phyloP scores from a whole-genome alignment of 2,113 vertebrate species.

The Empidonax traillii region DNA sequence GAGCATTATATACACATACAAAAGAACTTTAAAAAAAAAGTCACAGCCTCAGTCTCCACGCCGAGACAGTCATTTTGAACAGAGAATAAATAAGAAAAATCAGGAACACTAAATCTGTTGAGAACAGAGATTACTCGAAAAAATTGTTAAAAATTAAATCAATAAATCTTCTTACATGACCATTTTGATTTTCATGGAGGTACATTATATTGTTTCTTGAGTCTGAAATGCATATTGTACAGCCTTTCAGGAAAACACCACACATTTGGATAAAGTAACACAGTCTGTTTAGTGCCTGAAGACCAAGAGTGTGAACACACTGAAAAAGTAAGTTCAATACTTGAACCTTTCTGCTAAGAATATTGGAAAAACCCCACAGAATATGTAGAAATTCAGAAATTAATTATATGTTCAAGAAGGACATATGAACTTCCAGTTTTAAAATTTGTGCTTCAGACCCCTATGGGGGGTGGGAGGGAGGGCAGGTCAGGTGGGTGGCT shows the following conservation, averaged over 20 bases:
- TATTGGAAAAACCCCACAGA: background rate
- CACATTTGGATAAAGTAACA: background rate
- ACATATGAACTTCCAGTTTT: background rate
- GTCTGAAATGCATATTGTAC: background rate
- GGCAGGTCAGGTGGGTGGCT: background rate
- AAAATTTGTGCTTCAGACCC: background rate
- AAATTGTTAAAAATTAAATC: background rate
- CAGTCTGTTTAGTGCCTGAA: background rate
- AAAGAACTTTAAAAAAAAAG: background rate
- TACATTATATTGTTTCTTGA: background rate
- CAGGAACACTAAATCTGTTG: background rate
- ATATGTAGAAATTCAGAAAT: background rate
- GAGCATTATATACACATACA: background rate
- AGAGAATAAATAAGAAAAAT: background rate
- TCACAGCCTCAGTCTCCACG: background rate
- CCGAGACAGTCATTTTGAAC: background rate
- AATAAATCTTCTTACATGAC: background rate
- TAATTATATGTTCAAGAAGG: background rate
- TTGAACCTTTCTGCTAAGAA: background rate
- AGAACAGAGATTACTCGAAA: background rate
- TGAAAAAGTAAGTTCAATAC: background rate
- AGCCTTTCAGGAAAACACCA: background rate
- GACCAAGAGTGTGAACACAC: background rate
- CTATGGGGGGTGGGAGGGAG: no score
- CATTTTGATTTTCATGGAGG: background rate